Conservation (phyloP, 2,888 invertebrate genomes). For the Thymelicus sylvestris region DNA sequence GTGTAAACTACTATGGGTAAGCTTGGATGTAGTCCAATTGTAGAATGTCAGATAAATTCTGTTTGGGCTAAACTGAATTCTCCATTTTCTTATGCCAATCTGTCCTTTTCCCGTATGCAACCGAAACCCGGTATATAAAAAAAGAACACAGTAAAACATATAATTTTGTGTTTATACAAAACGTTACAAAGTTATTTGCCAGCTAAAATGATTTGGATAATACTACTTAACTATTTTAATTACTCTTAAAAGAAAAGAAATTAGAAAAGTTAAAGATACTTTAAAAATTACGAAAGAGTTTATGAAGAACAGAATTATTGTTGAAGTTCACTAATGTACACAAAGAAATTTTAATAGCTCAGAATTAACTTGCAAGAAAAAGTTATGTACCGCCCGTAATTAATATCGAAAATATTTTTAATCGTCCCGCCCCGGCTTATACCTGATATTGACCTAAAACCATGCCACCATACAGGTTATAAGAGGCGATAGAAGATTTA, state of each 20-base stretch:
- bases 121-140: neutral
- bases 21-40: constrained; percentile 24
- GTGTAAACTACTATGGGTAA: no score
- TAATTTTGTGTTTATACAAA: no score
- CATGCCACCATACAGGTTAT: no score
- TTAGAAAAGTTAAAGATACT: neutral
- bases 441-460: no score
- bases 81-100: neutral
- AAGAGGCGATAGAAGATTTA: no score
- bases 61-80: no score
- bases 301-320: neutral
- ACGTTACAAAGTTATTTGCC: neutral
- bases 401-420: neutral
- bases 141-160: no score
- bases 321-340: neutral
- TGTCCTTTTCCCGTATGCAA: constrained; percentile 21
- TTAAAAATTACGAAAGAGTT: neutral
- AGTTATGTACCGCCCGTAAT: neutral
- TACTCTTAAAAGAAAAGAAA: neutral
- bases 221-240: no score
- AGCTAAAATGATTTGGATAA: no score
- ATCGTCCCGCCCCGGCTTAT: no score
- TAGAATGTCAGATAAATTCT: constrained; percentile 20
- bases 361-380: neutral
- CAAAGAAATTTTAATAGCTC: neutral